These are phyloP conservation scores for Muscina levida DNA, from an alignment of 2,888 invertebrate species.

Conservation along the genomic window DNA sequence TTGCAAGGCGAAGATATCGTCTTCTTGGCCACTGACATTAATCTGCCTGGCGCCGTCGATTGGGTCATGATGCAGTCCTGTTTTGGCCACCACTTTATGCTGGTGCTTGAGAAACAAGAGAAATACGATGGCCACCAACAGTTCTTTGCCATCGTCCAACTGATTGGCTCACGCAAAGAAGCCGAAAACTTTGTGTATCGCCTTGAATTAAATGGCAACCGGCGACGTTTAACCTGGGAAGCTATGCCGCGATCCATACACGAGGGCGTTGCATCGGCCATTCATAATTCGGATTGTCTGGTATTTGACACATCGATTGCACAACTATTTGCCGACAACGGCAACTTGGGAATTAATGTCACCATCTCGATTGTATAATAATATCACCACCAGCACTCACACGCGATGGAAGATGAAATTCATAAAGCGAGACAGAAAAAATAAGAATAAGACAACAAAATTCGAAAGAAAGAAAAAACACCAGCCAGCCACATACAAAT, in stretches of 20 bases:
- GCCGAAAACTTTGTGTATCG: conserved; percentile 99
- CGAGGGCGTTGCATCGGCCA: conserved; percentile 98
- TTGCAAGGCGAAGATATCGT: conserved; percentile 99
- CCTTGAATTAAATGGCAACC: conserved; percentile 96
- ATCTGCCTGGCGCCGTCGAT: conserved; percentile 98
- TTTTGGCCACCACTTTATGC: conserved; percentile 99
- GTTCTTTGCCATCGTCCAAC: conserved; percentile 98
- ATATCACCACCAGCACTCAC: conserved; percentile 10
- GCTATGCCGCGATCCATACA: conserved; percentile 99
- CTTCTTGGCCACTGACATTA: conserved; percentile 99
- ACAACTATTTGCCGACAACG: conserved; percentile 99
- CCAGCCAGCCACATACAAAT: conserved; percentile 32
- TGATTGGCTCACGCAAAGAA: conserved; percentile 99
- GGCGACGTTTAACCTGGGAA: conserved; percentile 98
- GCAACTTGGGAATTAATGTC: conserved; percentile 99
- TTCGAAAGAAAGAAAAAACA: conserved; percentile 4
- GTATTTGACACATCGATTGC: conserved; percentile 99
- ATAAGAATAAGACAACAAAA: conserved; percentile 20
- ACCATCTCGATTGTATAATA: conserved; percentile 94
- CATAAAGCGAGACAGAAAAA: conserved; percentile 59
- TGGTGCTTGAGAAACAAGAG: conserved; percentile 98
- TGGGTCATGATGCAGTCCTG: conserved; percentile 99
- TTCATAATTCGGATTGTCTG: conserved; percentile 98
- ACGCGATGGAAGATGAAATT: neutral
- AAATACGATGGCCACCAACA: conserved; percentile 98